Conservation (phyloP, 2,888 invertebrate species). For the Bellardia pandia region DNA sequence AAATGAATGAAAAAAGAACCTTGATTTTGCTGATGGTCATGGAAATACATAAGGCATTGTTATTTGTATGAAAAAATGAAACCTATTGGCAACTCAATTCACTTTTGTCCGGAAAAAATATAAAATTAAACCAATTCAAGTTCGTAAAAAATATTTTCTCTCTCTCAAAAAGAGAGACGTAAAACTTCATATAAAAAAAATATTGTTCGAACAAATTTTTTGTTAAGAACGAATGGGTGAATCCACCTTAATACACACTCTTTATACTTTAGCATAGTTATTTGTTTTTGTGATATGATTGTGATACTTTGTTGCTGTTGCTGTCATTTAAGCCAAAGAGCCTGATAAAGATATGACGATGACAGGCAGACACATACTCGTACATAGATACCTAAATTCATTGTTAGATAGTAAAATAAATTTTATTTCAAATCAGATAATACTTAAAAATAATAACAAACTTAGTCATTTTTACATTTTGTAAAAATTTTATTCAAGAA, state of each 20-base stretch:
- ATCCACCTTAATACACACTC: neutral
- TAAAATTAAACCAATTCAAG: too few relatives aligned
- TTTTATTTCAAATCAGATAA: neutral
- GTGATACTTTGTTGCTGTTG: slow-evolving; percentile 8
- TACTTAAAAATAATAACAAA: neutral
- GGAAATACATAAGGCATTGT: too few relatives aligned
- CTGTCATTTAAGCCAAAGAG: slow-evolving; percentile 47
- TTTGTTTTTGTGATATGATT: slow-evolving; percentile 38
- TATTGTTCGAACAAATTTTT: too few relatives aligned
- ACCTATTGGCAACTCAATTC: too few relatives aligned
- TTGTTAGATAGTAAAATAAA: neutral
- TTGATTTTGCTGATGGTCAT: too few relatives aligned
- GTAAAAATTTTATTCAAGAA: neutral
- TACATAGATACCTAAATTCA: neutral
- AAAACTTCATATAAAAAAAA: too few relatives aligned
- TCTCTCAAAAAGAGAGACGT: too few relatives aligned
- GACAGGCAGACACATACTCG: neutral
- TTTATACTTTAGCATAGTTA: neutral
- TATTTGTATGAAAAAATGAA: too few relatives aligned
- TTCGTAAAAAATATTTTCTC: too few relatives aligned
- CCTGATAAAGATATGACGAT: slow-evolving; percentile 35
- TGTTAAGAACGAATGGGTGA: too few relatives aligned
- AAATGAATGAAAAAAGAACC: too few relatives aligned
- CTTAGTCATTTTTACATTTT: neutral
- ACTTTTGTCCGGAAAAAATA: too few relatives aligned